Evolutionary conservation across 2,113 vertebrate genomes (phyloP).

Genomic region (Pituophis catenifer): DNA sequence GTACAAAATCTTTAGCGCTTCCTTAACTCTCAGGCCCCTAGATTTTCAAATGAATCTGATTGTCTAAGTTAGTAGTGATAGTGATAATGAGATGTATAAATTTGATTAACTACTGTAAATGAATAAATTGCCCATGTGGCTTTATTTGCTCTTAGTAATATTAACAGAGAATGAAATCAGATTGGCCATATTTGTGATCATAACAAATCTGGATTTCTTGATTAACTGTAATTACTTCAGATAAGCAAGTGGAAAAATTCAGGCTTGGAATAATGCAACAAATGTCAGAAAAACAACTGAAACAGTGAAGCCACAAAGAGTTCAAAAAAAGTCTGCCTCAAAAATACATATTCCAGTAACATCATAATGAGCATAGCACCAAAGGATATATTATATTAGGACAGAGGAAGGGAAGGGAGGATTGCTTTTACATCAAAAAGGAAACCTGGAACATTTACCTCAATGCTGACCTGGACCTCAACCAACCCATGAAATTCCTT

Average conservation of each 20-base stretch:
- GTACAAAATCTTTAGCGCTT: background rate
- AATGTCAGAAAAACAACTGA: background rate
- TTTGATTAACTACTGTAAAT: background rate
- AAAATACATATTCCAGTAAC: background rate
- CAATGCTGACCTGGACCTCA: background rate
- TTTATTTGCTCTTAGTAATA: background rate
- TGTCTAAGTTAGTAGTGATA: background rate
- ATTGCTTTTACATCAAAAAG: background rate
- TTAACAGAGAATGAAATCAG: background rate
- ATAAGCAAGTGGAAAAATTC: background rate
- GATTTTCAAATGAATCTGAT: background rate
- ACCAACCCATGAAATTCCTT: background rate
- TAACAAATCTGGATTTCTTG: background rate
- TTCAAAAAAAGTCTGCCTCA: background rate
- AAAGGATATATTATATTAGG: background rate
- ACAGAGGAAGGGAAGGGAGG: background rate
- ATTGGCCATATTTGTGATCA: background rate
- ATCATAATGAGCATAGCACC: background rate
- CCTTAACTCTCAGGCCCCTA: background rate
- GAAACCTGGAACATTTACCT: background rate
- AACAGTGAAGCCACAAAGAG: background rate
- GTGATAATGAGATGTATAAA: background rate
- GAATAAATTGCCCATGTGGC: background rate
- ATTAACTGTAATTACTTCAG: background rate
- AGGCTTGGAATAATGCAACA: background rate